Conservation (phyloP, 2,888 invertebrate genomes). For the Polia nebulosa region DNA sequence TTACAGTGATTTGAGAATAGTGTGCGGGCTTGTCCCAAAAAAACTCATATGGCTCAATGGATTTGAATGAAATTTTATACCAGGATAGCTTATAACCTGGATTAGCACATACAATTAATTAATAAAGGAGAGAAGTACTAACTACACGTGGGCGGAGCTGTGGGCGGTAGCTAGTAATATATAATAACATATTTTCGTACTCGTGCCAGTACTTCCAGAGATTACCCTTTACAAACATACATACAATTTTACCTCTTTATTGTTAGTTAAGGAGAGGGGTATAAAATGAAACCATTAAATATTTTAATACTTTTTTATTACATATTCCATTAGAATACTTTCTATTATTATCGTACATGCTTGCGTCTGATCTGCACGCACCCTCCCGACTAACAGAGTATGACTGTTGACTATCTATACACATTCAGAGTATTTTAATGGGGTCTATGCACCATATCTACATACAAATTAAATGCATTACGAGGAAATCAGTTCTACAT, state of each 20-base stretch:
- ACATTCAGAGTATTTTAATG: slow-evolving; percentile 74
- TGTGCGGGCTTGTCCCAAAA: no score
- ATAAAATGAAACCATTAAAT: slow-evolving; percentile 52
- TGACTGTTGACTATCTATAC: slow-evolving; percentile 68
- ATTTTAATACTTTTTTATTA: slow-evolving; percentile 88
- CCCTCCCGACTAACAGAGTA: slow-evolving; percentile 66
- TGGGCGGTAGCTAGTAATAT: no score
- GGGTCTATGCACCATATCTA: slow-evolving; percentile 85
- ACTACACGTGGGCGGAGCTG: no score
- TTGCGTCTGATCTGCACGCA: slow-evolving; percentile 68
- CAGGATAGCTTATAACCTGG: no score
- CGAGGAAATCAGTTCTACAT: slow-evolving; percentile 83
- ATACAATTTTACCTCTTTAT: background rate
- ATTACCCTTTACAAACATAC: background rate
- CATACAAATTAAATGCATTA: slow-evolving; percentile 86
- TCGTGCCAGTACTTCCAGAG: no score
- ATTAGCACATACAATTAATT: no score
- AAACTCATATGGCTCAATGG: no score
- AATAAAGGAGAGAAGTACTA: no score
- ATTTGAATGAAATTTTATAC: no score
- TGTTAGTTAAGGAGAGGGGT: slow-evolving; percentile 23
- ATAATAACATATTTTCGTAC: no score
- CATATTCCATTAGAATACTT: slow-evolving; percentile 91
- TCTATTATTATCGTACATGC: slow-evolving; percentile 84
- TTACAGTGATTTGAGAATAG: no score